A percentile compares a stretch with the other conserved stretches of the same genome.
Evolutionary conservation across 2,113 vertebrate genomes (phyloP).

Genomic region (Dendropsophus ebraccatus): DNA sequence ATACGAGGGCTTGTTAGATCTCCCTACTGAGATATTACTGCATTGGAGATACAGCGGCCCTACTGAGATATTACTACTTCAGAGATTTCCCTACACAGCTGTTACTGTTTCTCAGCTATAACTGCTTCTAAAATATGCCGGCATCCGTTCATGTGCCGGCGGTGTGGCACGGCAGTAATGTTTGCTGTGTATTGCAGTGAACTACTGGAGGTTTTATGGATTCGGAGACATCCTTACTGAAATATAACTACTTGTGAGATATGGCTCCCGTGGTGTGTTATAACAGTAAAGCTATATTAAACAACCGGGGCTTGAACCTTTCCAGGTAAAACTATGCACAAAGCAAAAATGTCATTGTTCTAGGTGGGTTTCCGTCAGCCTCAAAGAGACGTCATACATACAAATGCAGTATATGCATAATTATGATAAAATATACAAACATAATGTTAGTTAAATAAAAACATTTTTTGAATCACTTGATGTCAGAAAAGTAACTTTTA

Average conservation of each 20-base stretch:
- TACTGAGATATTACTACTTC: slow-evolving; percentile 31
- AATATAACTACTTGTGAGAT: slow-evolving; percentile 43
- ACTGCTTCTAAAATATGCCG: slow-evolving; percentile 34
- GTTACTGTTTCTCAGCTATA: slow-evolving; percentile 37
- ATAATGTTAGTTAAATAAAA: background rate
- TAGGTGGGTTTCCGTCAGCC: background rate
- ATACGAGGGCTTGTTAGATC: slow-evolving; percentile 19
- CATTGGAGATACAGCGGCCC: background rate
- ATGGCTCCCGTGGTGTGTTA: background rate
- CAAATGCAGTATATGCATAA: no score
- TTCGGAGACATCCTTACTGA: slow-evolving; percentile 18
- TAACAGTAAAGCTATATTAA: slow-evolving; percentile 14
- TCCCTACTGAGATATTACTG: slow-evolving; percentile 41
- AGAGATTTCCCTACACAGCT: slow-evolving; percentile 42
- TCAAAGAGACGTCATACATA: background rate
- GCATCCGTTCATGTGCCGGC: slow-evolving; percentile 25
- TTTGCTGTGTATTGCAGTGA: slow-evolving; percentile 28
- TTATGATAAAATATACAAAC: no score
- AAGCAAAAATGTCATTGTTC: no score
- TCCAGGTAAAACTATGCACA: background rate
- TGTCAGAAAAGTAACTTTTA: background rate
- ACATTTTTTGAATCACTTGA: no score
- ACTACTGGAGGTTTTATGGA: slow-evolving; percentile 38
- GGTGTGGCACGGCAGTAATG: slow-evolving; percentile 32
- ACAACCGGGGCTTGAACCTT: background rate